A percentile compares a stretch with the other conserved stretches of the same genome.
These are phyloP conservation scores for Drosophila biarmipes DNA, from an alignment of 1,140 invertebrate species.

Conservation along the genomic window DNA sequence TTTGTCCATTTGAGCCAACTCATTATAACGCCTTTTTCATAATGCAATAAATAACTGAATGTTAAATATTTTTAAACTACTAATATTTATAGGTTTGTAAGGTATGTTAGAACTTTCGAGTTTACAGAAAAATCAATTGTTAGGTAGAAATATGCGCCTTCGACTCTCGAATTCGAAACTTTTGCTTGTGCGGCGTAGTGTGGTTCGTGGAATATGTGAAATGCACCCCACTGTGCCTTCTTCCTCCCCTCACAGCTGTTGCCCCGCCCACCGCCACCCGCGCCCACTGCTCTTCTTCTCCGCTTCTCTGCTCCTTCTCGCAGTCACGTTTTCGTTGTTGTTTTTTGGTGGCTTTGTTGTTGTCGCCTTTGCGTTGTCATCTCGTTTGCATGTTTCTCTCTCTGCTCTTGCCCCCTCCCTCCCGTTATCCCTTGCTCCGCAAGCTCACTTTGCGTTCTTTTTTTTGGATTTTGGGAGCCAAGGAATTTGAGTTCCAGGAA, in stretches of 20 bases:
- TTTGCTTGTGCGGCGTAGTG: not conserved
- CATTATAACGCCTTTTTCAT: too few species aligned
- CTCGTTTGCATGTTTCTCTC: conserved; percentile 68
- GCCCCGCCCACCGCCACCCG: not conserved
- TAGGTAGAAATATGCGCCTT: too few species aligned
- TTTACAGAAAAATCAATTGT: too few species aligned
- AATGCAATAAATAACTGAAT: too few species aligned
- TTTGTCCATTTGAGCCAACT: too few species aligned
- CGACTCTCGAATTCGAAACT: not conserved
- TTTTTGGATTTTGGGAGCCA: conserved; percentile 43
- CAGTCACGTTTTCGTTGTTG: conserved; percentile 67
- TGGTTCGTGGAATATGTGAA: not conserved
- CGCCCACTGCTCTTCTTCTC: conserved; percentile 1
- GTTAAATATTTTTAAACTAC: too few species aligned
- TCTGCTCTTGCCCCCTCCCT: conserved; percentile 8
- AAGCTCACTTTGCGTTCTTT: conserved; percentile 16
- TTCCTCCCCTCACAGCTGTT: conserved; percentile 9
- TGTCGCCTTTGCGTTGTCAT: conserved; percentile 75
- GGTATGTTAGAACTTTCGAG: too few species aligned
- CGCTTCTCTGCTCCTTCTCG: conserved; percentile 35
- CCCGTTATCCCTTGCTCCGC: conserved; percentile 2
- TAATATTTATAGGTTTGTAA: too few species aligned
- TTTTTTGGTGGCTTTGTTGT: conserved; percentile 41
- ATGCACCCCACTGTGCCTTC: conserved; percentile 18
- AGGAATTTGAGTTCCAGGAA: conserved; percentile 77